Conservation (phyloP, 37 sponge, comb jelly and placozoan genomes). For the Chondrosia reniformis region DNA sequence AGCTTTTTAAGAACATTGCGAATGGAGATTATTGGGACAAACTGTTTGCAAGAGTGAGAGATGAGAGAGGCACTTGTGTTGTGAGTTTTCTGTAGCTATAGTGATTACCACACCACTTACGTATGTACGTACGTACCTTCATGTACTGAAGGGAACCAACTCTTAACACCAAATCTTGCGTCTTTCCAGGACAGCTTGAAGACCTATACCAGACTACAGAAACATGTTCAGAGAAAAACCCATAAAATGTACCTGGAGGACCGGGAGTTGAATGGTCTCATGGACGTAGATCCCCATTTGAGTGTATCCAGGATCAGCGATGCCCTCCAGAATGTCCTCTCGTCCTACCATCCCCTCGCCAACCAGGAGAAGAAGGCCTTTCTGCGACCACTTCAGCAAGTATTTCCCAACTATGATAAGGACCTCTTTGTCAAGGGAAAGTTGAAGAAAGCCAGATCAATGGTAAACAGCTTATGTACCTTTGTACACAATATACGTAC, state of each 20-base stretch:
- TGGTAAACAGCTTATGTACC: neutral
- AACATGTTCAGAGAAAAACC: constrained; percentile 12
- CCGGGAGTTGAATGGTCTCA: neutral
- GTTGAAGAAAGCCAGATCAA: constrained; percentile 19
- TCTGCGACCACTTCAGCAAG: constrained; percentile 16
- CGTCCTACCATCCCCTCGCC: constrained; percentile 16
- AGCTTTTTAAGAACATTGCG: constrained; percentile 22
- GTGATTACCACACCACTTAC: neutral
- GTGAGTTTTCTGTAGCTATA: neutral
- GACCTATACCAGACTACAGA: constrained; percentile 13
- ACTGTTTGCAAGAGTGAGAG: constrained; percentile 3
- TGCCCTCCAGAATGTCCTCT: constrained; percentile 14
- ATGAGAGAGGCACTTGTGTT: constrained; percentile 21
- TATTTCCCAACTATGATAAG: constrained; percentile 21
- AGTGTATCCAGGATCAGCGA: constrained; percentile 10
- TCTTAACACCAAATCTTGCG: neutral
- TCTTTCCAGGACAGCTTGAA: neutral
- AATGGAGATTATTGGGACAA: constrained; percentile 21
- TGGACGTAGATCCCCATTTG: constrained; percentile 6
- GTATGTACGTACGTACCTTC: neutral
- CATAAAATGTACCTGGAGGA: neutral
- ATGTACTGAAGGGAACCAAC: neutral
- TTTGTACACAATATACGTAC: no score
- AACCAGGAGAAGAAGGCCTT: constrained; percentile 17
- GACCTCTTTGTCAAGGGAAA: neutral